Base-by-base conservation (phyloP, 2,888 invertebrate genomes). In the Drosophila falleni region DNA sequence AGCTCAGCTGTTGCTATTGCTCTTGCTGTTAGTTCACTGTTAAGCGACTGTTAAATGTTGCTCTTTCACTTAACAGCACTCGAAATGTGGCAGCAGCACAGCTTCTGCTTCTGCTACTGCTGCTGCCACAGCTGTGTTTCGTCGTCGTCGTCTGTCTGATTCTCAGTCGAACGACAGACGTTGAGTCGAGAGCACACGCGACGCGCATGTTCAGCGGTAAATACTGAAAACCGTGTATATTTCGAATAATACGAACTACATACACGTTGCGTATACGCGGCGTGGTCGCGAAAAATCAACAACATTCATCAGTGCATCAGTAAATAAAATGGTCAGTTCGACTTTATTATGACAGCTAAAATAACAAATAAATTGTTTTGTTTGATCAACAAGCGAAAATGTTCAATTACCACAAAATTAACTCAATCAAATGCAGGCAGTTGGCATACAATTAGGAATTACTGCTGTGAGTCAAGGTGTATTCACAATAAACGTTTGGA, bases 231-330 rank as follows among this genome's bases (percentile, higher is more conserved):
- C 10, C 69, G 59, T 49, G 47, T 50, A 29, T 29, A 29, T 1
- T 8, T 8, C 50, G n/a, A 56, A 55, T 19, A 37, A 63, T 46
- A 55, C 39, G 41, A 59, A 47, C 35, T 19, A 62, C 39, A 35
- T 74, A 50, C 55, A 79, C 79, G 71, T 66, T 79, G 72, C 82
- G 84, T 83, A 86, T 76, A 85, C 84, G 84, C 76, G 78, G 58
- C 80, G 62, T 62, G 51, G 33, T 46, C 46, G 54, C 13, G 16
- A 31, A 26, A 26, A 4, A 9, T 11, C 16, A 60, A 15, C 16
- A 60, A 65, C 63, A 60, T 42, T 63, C 46, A 47, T 23, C 49
- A 37, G 58, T 62, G 75, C 63, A 59, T 37, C 5, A 71, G 55
- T 39, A 68, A 71, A 79, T 75, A 58, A 79, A 67, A 79, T 65